A percentile compares a stretch with the other conserved stretches of the same genome.
These are phyloP conservation scores for Epizoanthus rinbou DNA, from an alignment of 92 coral and sea anemone species.

Conservation along the genomic window DNA sequence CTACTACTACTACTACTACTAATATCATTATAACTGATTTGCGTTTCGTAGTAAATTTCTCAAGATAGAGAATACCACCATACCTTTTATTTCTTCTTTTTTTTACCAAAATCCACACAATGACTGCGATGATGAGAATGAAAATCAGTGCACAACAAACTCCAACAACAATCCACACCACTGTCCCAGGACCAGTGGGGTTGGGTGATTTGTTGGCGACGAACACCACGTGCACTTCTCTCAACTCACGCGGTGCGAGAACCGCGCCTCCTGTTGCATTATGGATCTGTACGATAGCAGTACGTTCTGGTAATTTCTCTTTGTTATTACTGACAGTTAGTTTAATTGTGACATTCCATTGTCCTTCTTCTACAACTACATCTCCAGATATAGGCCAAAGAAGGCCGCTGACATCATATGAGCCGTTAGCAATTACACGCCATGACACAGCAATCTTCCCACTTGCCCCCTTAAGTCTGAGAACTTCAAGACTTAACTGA, in stretches of 20 bases:
- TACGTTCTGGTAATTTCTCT: constrained; percentile 15
- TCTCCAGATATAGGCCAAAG: constrained; percentile 31
- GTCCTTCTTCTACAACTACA: constrained; percentile 13
- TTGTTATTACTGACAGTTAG: constrained; percentile 19
- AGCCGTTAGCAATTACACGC: constrained; percentile 1
- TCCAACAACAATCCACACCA: constrained; percentile 22
- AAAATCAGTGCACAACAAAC: constrained; percentile 3
- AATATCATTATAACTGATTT: no score
- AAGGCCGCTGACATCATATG: constrained; percentile 17
- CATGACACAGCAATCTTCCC: constrained; percentile 18
- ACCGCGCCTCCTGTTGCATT: constrained; percentile 40
- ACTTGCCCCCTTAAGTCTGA: constrained; percentile 30
- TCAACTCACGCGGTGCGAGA: constrained; percentile 28
- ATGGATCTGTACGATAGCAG: constrained; percentile 1
- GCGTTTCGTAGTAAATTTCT: no score
- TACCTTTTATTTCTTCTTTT: not conserved
- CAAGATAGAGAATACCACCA: no score
- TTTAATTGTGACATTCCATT: constrained; percentile 8
- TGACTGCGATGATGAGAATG: not conserved
- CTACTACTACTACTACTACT: no score
- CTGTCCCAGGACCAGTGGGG: not conserved
- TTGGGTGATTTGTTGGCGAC: not conserved
- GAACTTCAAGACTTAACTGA: not conserved
- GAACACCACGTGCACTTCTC: constrained; percentile 14
- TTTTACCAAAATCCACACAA: constrained; percentile 28